Evolutionary conservation across 2,888 invertebrate genomes (phyloP).

Genomic region (Petrolisthes manimaculis): DNA sequence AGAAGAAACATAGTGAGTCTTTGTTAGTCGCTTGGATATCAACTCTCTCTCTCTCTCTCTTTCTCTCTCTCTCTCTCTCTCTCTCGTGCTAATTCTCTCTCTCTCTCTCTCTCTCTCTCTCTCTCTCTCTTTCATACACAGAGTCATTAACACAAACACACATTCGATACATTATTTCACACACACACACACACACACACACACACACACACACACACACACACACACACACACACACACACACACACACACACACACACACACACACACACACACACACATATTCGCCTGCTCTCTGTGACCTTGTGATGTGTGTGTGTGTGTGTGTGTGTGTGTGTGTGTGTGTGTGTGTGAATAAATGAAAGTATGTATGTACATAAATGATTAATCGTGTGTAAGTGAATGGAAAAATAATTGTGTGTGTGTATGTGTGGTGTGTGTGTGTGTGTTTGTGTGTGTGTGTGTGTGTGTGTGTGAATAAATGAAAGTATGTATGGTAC

Average conservation of each 20-base stretch:
- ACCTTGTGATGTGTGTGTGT: no score
- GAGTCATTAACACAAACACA: background rate
- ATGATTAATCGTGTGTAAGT: no score
- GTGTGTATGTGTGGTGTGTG: no score
- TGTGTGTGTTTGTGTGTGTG: no score
- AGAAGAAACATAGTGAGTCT: background rate
- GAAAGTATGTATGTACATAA: constrained; percentile 10
- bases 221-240: constrained; percentile 30
- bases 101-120: background rate
- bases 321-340: background rate
- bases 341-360: constrained; percentile 3
- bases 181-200: constrained; percentile 16
- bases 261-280: background rate
- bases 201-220: constrained; percentile 21
- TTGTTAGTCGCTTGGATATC: background rate
- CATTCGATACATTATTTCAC: background rate
- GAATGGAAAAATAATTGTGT: no score
- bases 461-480: no score
- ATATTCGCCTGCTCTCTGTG: no score
- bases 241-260: constrained; percentile 29
- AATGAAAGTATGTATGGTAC: no score
- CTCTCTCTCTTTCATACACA: no score
- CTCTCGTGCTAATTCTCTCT: background rate
- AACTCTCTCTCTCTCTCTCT: constrained; percentile 2
- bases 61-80: constrained; percentile 4